Conservation (phyloP, 2,113 vertebrate species). For the Sus scrofa region DNA sequence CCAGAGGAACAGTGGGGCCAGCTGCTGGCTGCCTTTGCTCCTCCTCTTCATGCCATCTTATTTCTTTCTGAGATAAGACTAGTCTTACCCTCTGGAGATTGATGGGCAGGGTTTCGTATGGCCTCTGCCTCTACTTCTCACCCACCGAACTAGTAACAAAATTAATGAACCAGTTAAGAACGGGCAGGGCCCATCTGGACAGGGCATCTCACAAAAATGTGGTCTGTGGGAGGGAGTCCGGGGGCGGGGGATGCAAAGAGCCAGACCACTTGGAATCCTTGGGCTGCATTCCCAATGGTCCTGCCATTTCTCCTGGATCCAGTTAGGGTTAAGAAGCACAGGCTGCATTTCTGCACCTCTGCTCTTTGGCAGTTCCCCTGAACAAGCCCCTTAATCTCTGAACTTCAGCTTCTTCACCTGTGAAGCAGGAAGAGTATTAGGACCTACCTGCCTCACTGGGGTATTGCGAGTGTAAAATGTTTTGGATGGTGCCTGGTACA, state of each 20-base stretch:
- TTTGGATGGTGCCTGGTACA: not conserved
- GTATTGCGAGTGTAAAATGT: not conserved
- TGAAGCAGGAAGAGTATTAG: not conserved
- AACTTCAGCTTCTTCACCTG: not conserved
- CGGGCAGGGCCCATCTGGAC: conserved; percentile 17
- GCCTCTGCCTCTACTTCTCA: not conserved
- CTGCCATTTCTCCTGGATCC: not conserved
- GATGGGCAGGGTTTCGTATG: not conserved
- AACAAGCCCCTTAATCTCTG: not conserved
- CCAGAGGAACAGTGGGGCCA: not conserved
- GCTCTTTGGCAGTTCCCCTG: not conserved
- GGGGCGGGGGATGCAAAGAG: not conserved
- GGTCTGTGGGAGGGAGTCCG: not conserved
- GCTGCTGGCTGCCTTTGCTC: not conserved
- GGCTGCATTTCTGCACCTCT: not conserved
- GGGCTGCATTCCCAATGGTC: not conserved
- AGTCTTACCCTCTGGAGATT: not conserved
- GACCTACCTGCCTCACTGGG: not conserved
- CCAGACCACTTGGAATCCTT: not conserved
- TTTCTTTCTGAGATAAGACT: not conserved
- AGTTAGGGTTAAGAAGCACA: not conserved
- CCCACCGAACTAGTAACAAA: not conserved
- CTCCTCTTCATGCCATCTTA: not conserved
- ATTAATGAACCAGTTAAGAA: not conserved
- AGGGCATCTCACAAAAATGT: not conserved